phyloP scores from a whole-genome alignment of 2,888 invertebrate species.

The Apeira syringaria region DNA sequence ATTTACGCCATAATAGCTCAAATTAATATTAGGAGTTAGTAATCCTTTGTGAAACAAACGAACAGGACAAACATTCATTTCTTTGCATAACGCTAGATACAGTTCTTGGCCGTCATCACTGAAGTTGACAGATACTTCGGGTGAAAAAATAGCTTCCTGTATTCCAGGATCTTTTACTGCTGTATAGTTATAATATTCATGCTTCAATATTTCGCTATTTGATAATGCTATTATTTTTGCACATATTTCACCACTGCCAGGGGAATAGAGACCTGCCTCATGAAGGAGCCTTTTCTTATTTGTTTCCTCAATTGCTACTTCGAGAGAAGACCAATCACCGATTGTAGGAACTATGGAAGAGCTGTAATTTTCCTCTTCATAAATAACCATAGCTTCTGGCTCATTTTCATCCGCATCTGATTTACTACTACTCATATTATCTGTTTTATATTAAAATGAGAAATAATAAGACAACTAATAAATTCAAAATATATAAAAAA shows the following conservation, averaged over 20 bases:
- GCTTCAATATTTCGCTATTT: slow-evolving; percentile 40
- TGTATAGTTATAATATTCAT: slow-evolving; percentile 46
- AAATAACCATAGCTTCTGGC: slow-evolving; percentile 3
- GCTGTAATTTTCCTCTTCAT: not conserved
- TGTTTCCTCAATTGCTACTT: slow-evolving; percentile 24
- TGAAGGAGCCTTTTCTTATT: slow-evolving; percentile 36
- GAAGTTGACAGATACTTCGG: slow-evolving; percentile 35
- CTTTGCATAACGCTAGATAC: slow-evolving; percentile 44
- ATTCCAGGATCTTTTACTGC: slow-evolving; percentile 50
- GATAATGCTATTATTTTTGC: slow-evolving; percentile 41
- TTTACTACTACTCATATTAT: too few species aligned
- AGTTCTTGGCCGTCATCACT: slow-evolving; percentile 45
- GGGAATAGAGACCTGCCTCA: slow-evolving; percentile 36
- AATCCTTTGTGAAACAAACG: slow-evolving; percentile 43
- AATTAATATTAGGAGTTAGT: slow-evolving; percentile 38
- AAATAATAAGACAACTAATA: too few species aligned
- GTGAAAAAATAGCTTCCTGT: slow-evolving; percentile 35
- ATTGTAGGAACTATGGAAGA: slow-evolving; percentile 36
- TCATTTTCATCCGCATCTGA: too few species aligned
- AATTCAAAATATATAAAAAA: too few species aligned
- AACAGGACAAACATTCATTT: slow-evolving; percentile 44
- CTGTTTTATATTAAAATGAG: too few species aligned
- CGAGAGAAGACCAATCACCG: slow-evolving; percentile 48
- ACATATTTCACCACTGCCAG: slow-evolving; percentile 48
- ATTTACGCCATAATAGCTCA: slow-evolving; percentile 47